Evolutionary conservation across 2,888 invertebrate species (phyloP), one percentile per base, ranked within the genome.

Genomic region (Torymus auratus): DNA sequence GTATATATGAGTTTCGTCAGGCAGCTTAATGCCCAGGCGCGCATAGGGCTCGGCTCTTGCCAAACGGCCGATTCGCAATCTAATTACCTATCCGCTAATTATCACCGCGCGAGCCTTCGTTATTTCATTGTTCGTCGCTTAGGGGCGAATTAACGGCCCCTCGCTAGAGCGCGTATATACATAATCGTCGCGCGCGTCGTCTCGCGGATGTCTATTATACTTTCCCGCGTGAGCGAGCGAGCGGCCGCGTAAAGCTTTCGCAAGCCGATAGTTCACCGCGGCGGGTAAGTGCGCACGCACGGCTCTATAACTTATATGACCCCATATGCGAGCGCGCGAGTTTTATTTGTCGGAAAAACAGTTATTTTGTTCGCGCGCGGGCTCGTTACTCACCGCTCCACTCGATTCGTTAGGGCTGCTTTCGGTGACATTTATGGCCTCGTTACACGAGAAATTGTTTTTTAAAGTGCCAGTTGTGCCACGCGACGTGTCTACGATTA

Each of bases 21-120:
- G 17, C 5, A 5, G 28, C 3, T 50, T 60, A 60, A 14, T 4
- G n/a, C 11, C 68, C 11, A 55, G n/a, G 23, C 13, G 7, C 64
- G 15, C 64, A 50, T 50, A 5, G 41, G 64, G 15, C 64, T 14
- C 50, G 67, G 7, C 23, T 20, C 62, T 83, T 84, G 76, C 78
- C 41, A 79, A 83, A 82, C 73, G 15, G 13, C 71, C 82, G 72
- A 72, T 80, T 76, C 53, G 70, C 73, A 81, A 81, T 78, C 81
- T 81, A 83, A 83, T 83, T 84, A 81, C 56, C 65, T 78, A 72
- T 82, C 73, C 65, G 81, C 76, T 83, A 75, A 83, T 84, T 82
- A 83, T 82, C 71, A 64, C 61, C 50, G 15, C 55, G 15, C 28
- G 70, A 79, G 70, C 56, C 72, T 53, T 61, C 71, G 67, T 80